Conservation (phyloP, 1,140 invertebrate species). For the Neodiprion lecontei region DNA sequence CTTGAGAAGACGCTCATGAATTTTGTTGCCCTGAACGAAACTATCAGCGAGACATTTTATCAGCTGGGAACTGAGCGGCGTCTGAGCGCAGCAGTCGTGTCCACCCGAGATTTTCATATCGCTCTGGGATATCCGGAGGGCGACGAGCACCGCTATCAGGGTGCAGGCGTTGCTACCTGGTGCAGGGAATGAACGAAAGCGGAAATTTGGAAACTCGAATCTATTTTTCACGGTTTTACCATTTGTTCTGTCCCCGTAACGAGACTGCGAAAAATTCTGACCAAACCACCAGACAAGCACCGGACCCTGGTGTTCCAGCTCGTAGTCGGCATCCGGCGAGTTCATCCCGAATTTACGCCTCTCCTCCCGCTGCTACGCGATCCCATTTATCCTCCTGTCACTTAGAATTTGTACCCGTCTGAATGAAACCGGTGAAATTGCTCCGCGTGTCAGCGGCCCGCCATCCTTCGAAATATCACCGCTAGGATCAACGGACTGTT, state of each 20-base stretch:
- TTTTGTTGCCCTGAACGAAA: conserved; percentile 16
- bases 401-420: no score
- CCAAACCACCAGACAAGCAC: conserved; percentile 14
- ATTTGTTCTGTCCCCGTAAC: conserved; percentile 7
- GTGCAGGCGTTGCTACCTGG: conserved; percentile 17
- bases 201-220: conserved; percentile 9
- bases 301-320: conserved; percentile 9
- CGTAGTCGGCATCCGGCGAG: neutral
- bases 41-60: neutral
- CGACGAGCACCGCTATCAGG: conserved; percentile 7
- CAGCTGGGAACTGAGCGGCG: neutral
- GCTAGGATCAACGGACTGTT: no score
- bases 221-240: neutral
- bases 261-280: conserved; percentile 10
- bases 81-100: neutral
- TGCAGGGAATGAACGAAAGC: no score
- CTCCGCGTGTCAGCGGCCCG: neutral
- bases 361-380: no score
- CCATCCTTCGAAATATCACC: neutral
- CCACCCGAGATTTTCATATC: neutral
- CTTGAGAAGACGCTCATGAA: conserved; percentile 14
- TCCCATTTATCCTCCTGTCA: no score
- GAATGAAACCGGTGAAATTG: no score
- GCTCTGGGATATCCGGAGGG: neutral
- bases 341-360: neutral